phyloP scores from a whole-genome alignment of 2,113 vertebrate genomes.

The Cyanistes caeruleus region DNA sequence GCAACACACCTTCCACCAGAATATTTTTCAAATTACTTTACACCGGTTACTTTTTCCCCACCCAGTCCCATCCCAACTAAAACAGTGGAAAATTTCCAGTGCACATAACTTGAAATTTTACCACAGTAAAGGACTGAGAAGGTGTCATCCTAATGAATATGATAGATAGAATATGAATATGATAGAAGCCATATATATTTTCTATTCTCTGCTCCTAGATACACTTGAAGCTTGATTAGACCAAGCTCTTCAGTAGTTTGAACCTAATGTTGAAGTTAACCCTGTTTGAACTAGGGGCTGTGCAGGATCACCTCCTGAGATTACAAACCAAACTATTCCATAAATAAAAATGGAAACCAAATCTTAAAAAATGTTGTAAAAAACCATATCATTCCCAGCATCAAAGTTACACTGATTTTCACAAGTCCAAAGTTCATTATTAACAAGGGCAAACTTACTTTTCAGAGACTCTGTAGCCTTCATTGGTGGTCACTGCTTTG shows the following conservation, averaged over 20 bases:
- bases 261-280: neutral
- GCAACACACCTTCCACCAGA: neutral
- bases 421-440: neutral
- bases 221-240: neutral
- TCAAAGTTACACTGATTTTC: neutral
- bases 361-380: neutral
- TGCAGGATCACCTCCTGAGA: neutral
- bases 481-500: conserved; percentile 78
- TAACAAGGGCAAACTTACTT: conserved; percentile 66
- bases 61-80: accelerated
- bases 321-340: neutral
- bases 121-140: neutral
- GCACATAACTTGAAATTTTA: neutral
- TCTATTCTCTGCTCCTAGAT: neutral
- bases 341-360: neutral
- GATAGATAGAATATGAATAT: too few relatives aligned
- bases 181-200: neutral
- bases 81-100: neutral
- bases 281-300: neutral
- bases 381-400: neutral
- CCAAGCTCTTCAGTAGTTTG: neutral
- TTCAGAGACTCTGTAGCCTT: conserved; percentile 77
- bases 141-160: neutral
- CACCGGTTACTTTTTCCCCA: neutral
- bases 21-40: neutral